Conservation (phyloP, 1,140 invertebrate genomes). For the Maconellicoccus hirsutus region DNA sequence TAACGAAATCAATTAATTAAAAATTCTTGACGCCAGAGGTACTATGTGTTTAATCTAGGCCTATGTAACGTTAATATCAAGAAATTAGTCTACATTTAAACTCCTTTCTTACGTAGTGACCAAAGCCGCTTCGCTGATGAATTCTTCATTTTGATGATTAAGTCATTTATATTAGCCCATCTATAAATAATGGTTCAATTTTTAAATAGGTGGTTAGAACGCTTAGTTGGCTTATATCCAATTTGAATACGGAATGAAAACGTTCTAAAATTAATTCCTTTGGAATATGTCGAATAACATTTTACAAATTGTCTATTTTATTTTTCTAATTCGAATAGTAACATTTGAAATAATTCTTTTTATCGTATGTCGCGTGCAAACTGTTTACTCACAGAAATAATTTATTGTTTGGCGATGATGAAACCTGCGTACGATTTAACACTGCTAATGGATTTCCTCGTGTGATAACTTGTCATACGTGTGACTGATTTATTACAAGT, state of each 20-base stretch:
- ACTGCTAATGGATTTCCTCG: neutral
- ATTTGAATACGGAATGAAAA: neutral
- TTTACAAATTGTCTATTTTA: slow-evolving; percentile 6
- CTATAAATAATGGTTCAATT: neutral
- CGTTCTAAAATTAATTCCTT: neutral
- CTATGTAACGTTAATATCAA: no score
- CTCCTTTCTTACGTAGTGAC: no score
- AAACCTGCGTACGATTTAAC: neutral
- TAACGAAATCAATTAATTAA: neutral
- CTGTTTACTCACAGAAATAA: neutral
- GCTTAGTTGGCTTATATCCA: neutral
- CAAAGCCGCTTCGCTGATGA: no score
- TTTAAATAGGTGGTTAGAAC: neutral
- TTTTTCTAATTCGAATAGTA: neutral
- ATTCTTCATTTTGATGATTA: no score
- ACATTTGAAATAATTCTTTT: neutral
- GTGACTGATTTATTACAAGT: neutral
- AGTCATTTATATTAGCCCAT: neutral
- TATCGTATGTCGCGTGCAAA: neutral
- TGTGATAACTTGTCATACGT: neutral
- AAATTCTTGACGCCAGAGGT: no score
- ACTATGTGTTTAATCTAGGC: no score
- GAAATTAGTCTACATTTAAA: no score
- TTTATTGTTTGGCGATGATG: neutral
- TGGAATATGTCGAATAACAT: neutral